A percentile compares a stretch with the other conserved stretches of the same genome.
These are phyloP conservation scores for Lycophotia porphyrea DNA, from an alignment of 2,888 invertebrate genomes.

Conservation along the genomic window DNA sequence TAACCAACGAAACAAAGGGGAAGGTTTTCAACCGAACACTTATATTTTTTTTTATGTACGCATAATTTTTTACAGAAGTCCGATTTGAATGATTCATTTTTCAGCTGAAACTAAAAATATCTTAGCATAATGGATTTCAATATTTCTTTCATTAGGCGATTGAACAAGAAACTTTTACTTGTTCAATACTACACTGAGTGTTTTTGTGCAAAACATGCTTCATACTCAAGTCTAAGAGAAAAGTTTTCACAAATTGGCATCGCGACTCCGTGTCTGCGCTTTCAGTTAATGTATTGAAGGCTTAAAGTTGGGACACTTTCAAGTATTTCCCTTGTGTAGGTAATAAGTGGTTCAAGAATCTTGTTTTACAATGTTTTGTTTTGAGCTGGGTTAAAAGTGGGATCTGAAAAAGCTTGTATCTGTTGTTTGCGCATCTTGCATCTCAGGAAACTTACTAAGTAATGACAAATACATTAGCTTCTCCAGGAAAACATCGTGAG, in stretches of 20 bases:
- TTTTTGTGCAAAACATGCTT: slow-evolving; percentile 31
- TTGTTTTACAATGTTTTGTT: slow-evolving; percentile 23
- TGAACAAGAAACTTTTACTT: slow-evolving; percentile 27
- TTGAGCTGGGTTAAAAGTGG: not conserved
- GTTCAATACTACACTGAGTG: slow-evolving; percentile 18
- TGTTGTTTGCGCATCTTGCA: no score
- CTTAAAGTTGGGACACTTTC: slow-evolving; percentile 23
- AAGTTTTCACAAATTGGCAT: slow-evolving; percentile 50
- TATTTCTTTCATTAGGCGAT: not conserved
- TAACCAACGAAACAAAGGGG: no score
- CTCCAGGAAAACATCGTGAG: no score
- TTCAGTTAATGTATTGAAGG: slow-evolving; percentile 37
- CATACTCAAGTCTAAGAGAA: slow-evolving; percentile 18
- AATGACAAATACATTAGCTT: not conserved
- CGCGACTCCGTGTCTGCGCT: slow-evolving; percentile 23
- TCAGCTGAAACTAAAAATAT: not conserved
- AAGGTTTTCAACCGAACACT: no score
- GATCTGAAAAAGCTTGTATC: not conserved
- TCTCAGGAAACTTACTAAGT: not conserved
- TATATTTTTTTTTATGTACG: no score
- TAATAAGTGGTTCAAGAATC: slow-evolving; percentile 13
- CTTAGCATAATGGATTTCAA: not conserved
- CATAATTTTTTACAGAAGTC: no score
- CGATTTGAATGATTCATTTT: no score
- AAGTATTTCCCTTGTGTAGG: slow-evolving; percentile 25